Base-by-base conservation (phyloP, 2,888 invertebrate genomes). In the Ennomos fuscantarius region DNA sequence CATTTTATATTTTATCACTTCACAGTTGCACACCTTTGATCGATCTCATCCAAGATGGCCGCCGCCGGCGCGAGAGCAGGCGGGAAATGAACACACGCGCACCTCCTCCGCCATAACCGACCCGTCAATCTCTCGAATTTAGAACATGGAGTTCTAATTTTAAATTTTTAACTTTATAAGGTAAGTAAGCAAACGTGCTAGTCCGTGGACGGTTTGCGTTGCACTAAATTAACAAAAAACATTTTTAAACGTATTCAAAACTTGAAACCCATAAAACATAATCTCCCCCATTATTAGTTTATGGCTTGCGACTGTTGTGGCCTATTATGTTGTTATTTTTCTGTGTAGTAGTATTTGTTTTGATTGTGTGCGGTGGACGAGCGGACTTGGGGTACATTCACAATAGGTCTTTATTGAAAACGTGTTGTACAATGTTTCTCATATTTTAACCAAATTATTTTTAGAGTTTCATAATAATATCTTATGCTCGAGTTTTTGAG, bases 211-310 rank as follows among this genome's bases (percentile, higher is more conserved):
- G 81, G 83, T 84, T 81, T 84, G 81, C 70, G 76, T 74, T 78
- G 81, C 74, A 92, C 91, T 92, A 88, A 91, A 84, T 79, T 74
- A 74, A 81, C 81, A 86, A 89, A 91, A 89, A 88, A 82, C 62
- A 62, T 65, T 68, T 79, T 74, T 75, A 74, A 81, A 75, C 82
- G 84, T 86, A 90, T 91, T 89, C 89, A 89, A 86, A 91, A 87
- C 86, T 86, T 78, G 85, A 83, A 85, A 82, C 76, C 82, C 89
- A 91, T 91, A 91, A 92, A 92, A 88, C 87, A 91, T 89, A 86
- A 24, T 76, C 89, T 92, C 91, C 91, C 92, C 91, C 87, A 90
- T 91, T 92, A 92, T 92, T 92, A 90, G 90, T 91, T 89, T 90
- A 90, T 89, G 84, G 85, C 73, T 81, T 83, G 86, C 83, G 87